Evolutionary conservation across 2,888 invertebrate species (phyloP).

Genomic region (Hesperia comma): DNA sequence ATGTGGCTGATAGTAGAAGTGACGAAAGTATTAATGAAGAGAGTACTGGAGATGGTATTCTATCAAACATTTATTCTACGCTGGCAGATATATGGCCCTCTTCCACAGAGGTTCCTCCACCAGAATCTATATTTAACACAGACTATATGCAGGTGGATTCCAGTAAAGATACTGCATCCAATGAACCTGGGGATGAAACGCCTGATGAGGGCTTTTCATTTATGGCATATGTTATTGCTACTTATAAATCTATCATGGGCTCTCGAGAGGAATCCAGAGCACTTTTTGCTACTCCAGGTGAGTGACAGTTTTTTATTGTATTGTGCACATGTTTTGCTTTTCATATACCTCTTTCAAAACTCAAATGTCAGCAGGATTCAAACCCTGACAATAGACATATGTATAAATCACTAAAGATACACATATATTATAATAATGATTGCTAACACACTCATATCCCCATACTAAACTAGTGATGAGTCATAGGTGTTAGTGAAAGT

Average conservation of each 20-base stretch:
- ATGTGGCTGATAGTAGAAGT: constrained; percentile 25
- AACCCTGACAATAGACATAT: too few species aligned
- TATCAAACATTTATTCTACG: constrained; percentile 65
- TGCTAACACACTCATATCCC: too few species aligned
- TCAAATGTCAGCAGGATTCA: too few species aligned
- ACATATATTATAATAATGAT: too few species aligned
- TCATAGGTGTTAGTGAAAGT: too few species aligned
- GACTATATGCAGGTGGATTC: constrained; percentile 46
- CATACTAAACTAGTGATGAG: too few species aligned
- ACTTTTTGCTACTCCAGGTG: constrained; percentile 70
- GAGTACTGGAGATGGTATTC: constrained; percentile 54
- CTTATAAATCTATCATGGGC: constrained; percentile 67
- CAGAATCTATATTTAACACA: constrained; percentile 57
- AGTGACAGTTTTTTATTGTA: too few species aligned
- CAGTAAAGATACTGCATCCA: constrained; percentile 45
- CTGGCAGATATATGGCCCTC: constrained; percentile 68
- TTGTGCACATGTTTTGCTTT: too few species aligned
- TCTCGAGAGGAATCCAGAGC: constrained; percentile 65
- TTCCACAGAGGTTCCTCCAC: constrained; percentile 58
- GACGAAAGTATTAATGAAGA: constrained; percentile 39
- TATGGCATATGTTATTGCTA: constrained; percentile 61
- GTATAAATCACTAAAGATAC: too few species aligned
- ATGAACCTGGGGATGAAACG: constrained; percentile 44
- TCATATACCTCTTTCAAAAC: too few species aligned
- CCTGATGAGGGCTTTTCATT: constrained; percentile 65